A percentile compares a stretch with the other conserved stretches of the same genome.
Conservation (phyloP, 2,113 vertebrate genomes). For the Leptosomus discolor region DNA sequence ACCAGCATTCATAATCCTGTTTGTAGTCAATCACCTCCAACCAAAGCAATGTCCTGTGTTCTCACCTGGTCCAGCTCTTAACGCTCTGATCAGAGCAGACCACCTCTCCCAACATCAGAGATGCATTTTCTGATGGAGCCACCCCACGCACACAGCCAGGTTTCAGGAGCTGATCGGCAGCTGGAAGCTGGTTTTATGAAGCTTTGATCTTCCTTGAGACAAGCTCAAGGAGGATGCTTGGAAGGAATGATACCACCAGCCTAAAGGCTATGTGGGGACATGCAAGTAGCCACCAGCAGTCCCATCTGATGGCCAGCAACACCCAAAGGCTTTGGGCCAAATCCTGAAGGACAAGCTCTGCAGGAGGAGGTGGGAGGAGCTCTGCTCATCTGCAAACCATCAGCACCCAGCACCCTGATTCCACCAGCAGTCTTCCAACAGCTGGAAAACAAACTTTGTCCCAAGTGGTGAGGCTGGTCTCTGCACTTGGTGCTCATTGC, state of each 20-base stretch:
- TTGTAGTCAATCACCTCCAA: neutral
- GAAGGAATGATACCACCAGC: neutral
- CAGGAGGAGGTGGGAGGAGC: neutral
- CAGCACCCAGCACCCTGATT: neutral
- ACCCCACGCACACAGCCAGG: neutral
- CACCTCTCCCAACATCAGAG: neutral
- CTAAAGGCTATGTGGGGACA: fast-evolving
- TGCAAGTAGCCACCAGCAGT: neutral
- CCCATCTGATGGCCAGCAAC: neutral
- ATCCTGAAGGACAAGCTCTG: neutral
- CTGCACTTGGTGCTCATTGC: neutral
- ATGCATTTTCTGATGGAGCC: neutral
- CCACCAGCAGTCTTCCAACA: neutral
- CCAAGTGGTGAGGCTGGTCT: neutral
- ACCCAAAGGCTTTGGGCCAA: neutral
- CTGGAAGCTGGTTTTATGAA: neutral
- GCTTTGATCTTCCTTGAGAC: neutral
- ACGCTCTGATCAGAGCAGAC: neutral
- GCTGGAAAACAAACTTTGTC: neutral
- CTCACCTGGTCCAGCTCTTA: neutral
- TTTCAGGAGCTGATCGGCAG: neutral
- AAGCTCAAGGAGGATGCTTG: neutral
- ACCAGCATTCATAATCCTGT: neutral
- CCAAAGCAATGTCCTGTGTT: neutral
- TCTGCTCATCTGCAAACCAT: neutral